Evolutionary conservation across 2,113 vertebrate genomes (phyloP).

Genomic region (Xenus cinereus): DNA sequence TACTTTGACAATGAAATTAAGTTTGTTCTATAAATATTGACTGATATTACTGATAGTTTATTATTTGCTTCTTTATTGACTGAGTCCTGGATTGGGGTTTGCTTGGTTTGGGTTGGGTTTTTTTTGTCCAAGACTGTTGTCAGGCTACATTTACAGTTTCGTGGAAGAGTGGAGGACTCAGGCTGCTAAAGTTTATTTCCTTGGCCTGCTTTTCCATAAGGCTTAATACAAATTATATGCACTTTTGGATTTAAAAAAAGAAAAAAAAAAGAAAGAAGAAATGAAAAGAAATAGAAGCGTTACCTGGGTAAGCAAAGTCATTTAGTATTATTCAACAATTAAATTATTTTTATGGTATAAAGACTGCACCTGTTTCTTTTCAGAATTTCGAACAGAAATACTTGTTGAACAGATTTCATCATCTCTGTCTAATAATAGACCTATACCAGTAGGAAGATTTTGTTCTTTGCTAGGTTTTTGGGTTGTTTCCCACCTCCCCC

Average conservation of each 20-base stretch:
- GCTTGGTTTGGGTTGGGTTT: background rate
- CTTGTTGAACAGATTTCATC: background rate
- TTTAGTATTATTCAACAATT: background rate
- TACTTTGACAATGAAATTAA: background rate
- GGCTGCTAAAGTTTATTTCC: background rate
- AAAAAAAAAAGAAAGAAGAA: too few relatives aligned
- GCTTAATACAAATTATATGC: background rate
- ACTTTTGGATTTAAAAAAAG: background rate
- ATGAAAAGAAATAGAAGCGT: background rate
- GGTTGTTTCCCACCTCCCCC: background rate
- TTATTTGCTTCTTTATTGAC: background rate
- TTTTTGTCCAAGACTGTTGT: background rate
- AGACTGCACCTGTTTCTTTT: background rate
- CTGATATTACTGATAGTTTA: background rate
- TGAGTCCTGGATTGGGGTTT: background rate
- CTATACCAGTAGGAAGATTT: background rate
- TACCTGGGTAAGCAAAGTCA: background rate
- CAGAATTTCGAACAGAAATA: background rate
- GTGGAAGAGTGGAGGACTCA: background rate
- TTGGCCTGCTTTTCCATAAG: background rate
- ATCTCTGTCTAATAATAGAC: background rate
- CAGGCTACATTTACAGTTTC: background rate
- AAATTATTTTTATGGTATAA: background rate
- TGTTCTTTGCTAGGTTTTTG: background rate
- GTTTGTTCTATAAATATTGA: background rate